Evolutionary conservation across 2,113 vertebrate genomes (phyloP).

Genomic region (Pungitius pungitius): DNA sequence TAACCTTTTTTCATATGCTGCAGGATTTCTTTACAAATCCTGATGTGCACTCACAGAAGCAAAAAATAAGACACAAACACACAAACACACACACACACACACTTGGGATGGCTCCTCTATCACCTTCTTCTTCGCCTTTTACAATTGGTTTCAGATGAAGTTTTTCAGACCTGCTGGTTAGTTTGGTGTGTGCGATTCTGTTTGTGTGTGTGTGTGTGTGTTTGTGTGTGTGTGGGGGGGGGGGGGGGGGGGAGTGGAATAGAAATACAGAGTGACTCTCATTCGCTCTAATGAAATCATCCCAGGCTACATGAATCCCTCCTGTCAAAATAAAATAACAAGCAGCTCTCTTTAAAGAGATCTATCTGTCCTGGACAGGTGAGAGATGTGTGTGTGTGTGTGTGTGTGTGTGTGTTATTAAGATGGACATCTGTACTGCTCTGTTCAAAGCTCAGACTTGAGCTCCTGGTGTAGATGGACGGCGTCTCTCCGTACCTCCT

Average conservation of each 20-base stretch:
- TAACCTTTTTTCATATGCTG: conserved; percentile 69
- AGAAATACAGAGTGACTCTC: conserved; percentile 54
- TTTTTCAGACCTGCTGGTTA: conserved; percentile 67
- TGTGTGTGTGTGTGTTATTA: conserved; percentile 28
- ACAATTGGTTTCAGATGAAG: conserved; percentile 82
- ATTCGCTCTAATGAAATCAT: conserved; percentile 77
- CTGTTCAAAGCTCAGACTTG: conserved; percentile 18
- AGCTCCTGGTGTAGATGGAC: not conserved
- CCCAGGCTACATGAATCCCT: conserved; percentile 75
- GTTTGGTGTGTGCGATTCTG: conserved; percentile 21
- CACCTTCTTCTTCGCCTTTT: conserved; percentile 64
- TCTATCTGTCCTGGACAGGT: conserved; percentile 71
- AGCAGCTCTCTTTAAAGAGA: conserved; percentile 74
- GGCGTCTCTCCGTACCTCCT: conserved; percentile 71
- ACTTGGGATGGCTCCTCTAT: conserved; percentile 71
- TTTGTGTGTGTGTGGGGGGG: conserved; percentile 1
- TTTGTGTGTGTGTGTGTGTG: no score
- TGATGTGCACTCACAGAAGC: conserved; percentile 40
- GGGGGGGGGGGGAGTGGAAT: conserved; percentile 51
- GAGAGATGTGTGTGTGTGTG: conserved; percentile 39
- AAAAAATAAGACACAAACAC: not conserved
- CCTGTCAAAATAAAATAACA: conserved; percentile 78
- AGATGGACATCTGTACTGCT: conserved; percentile 9
- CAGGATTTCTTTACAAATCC: conserved; percentile 74
- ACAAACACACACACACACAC: conserved; percentile 38